Percentiles rank a stretch among this genome's conserved stretches.
Conservation (phyloP, 1,140 invertebrate genomes). For the Bombus balteatus region DNA sequence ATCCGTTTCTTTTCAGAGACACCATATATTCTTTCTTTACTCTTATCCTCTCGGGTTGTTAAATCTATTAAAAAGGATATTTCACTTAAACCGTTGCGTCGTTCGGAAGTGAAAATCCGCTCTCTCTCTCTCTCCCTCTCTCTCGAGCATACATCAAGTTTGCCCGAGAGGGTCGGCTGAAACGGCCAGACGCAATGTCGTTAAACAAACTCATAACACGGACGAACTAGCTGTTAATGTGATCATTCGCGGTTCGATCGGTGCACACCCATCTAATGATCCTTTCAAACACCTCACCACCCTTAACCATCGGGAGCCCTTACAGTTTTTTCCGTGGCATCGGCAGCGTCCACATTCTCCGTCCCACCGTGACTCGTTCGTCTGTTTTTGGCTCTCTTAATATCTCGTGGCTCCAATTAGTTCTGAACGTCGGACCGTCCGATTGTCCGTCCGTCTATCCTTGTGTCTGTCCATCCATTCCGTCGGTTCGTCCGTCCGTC, state of each 20-base stretch:
- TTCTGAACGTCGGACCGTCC: slow-evolving; percentile 74
- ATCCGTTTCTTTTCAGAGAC: neutral
- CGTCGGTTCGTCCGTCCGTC: slow-evolving; percentile 51
- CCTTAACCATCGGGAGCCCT: neutral
- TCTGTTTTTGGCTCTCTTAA: slow-evolving; percentile 66
- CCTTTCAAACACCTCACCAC: slow-evolving; percentile 54
- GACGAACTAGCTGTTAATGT: slow-evolving; percentile 64
- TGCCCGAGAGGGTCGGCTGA: neutral
- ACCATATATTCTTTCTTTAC: too few relatives aligned
- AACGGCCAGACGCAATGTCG: slow-evolving; percentile 58
- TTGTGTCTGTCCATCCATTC: slow-evolving; percentile 45
- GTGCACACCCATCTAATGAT: slow-evolving; percentile 59
- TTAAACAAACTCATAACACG: slow-evolving; percentile 70
- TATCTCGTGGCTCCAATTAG: slow-evolving; percentile 79
- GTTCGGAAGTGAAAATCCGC: neutral
- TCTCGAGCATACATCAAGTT: neutral
- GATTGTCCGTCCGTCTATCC: slow-evolving; percentile 55
- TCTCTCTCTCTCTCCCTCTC: neutral
- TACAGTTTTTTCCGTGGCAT: slow-evolving; percentile 30
- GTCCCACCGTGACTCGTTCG: slow-evolving; percentile 26
- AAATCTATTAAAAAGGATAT: neutral
- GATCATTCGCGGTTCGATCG: slow-evolving; percentile 49
- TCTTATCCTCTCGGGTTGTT: too few relatives aligned
- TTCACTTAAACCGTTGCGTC: neutral
- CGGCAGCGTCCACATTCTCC: slow-evolving; percentile 41